Evolutionary conservation across 2,113 vertebrate species (phyloP).

Genomic region (Aviceda subcristata): DNA sequence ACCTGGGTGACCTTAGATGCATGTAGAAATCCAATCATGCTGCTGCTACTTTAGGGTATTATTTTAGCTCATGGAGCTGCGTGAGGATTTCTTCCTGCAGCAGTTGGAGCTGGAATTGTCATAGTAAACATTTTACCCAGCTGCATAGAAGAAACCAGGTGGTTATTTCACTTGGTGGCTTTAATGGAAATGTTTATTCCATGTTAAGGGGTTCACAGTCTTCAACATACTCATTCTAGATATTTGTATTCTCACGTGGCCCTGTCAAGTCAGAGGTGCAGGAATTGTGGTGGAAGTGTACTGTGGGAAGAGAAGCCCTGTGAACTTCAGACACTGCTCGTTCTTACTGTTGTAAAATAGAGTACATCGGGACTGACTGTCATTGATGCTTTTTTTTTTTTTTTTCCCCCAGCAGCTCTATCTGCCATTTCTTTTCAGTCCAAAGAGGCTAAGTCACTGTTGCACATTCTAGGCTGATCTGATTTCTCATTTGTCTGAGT

Average conservation of each 20-base stretch:
- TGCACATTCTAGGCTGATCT: neutral
- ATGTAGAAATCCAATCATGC: conserved; percentile 40
- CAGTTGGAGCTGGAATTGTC: neutral
- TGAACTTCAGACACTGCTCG: neutral
- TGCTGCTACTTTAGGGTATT: conserved; percentile 14
- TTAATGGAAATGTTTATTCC: neutral
- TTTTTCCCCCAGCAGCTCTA: neutral
- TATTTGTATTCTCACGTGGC: neutral
- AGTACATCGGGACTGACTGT: neutral
- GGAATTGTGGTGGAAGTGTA: neutral
- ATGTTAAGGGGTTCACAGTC: neutral
- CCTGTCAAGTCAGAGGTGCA: neutral
- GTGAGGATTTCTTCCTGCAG: neutral
- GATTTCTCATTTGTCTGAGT: conserved; percentile 4
- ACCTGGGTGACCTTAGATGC: conserved; percentile 2
- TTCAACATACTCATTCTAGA: rapidly evolving
- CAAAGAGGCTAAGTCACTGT: neutral
- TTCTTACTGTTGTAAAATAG: neutral
- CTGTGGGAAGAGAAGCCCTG: neutral
- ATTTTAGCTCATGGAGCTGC: neutral
- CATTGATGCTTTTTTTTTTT: neutral
- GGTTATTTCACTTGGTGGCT: neutral
- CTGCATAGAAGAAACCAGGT: neutral
- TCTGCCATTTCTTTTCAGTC: neutral
- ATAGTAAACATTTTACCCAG: neutral